These are phyloP conservation scores for Lasioglossum figueresi DNA, from an alignment of 2,888 invertebrate genomes.

Conservation along the genomic window DNA sequence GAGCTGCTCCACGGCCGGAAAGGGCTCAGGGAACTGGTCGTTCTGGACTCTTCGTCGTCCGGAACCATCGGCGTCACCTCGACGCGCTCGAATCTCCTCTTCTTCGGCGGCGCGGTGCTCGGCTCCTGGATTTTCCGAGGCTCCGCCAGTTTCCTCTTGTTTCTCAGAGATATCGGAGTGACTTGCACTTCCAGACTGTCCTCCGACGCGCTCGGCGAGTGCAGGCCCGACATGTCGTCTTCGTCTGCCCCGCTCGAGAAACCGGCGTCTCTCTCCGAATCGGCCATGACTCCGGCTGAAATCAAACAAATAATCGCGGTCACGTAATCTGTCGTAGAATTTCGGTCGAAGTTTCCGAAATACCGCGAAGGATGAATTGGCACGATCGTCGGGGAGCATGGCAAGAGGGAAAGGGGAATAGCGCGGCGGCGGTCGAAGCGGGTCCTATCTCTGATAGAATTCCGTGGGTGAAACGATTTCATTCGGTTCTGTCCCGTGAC, in stretches of 20 bases:
- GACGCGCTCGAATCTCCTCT: conserved; percentile 81
- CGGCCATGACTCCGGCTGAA: conserved; percentile 85
- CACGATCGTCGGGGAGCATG: background rate
- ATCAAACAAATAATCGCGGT: conserved; percentile 75
- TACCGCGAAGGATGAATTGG: background rate
- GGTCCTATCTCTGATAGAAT: conserved; percentile 48
- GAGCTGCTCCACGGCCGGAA: conserved; percentile 88
- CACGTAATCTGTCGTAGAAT: background rate
- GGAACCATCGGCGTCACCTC: conserved; percentile 70
- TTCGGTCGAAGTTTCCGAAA: background rate
- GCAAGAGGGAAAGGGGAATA: background rate
- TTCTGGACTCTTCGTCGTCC: conserved; percentile 72
- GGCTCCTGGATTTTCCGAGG: conserved; percentile 86
- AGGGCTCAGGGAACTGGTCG: conserved; percentile 83
- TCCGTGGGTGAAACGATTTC: conserved; percentile 61
- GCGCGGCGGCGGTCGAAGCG: background rate
- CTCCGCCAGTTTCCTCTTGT: conserved; percentile 88
- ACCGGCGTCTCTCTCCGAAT: conserved; percentile 88
- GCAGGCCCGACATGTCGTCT: conserved; percentile 84
- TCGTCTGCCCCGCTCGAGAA: conserved; percentile 91
- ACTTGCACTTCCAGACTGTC: conserved; percentile 88
- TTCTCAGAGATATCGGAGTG: conserved; percentile 85
- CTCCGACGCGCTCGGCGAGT: conserved; percentile 88
- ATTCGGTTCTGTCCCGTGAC: conserved; percentile 10
- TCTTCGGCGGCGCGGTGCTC: conserved; percentile 88